Base-by-base conservation (phyloP, 2,888 invertebrate species). In the Dugesia japonica region DNA sequence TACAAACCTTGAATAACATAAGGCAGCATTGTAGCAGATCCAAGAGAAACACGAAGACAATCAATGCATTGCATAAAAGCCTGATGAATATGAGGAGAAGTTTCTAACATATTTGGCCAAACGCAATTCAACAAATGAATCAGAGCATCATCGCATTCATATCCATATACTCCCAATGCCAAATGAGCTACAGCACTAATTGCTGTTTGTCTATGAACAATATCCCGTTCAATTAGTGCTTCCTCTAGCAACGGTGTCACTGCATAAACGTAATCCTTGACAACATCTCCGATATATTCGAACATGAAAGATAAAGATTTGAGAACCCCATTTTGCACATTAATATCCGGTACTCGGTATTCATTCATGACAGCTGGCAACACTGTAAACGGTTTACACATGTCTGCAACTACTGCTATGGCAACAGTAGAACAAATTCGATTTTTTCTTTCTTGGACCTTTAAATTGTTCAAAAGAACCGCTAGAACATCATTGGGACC, bases 261-360 rank as follows among this genome's bases (percentile, higher is more conserved):
- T 0, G 98, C 97, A 83, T 99, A 99, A 81, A 99, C 97, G 83
- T 99, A 99, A 87, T 99, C 98, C 85, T 99, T 99, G 76, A 97
- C 97, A 98, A 99, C 99, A 86, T 99, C 98, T 0, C 98, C 98
- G 81, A 99, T 98, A 83, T 99, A 99, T 85, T 98, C 97, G 83
- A 98, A 98, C 81, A 98, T 88, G 86, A 98, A 98, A 0, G 94
- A 94, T 20, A 99, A 86, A 0, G 98, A 97, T 85, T 99, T 99
- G 15, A 99, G 87, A 0, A 99, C 98, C 79, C 98, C 98, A 83
- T 99, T 99, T 86, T 99, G 98, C 1, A 99, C 98, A 84, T 99
- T 99, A 77, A 99, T 86, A 86, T 99, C 98, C 0, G 97, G 97
- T 33, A 98, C 97, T 82, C 95, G 87, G 85, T 97, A 97, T 84